These are phyloP conservation scores for Diplodus puntazzo DNA, from an alignment of 2,797 vertebrate species.

Conservation along the genomic window DNA sequence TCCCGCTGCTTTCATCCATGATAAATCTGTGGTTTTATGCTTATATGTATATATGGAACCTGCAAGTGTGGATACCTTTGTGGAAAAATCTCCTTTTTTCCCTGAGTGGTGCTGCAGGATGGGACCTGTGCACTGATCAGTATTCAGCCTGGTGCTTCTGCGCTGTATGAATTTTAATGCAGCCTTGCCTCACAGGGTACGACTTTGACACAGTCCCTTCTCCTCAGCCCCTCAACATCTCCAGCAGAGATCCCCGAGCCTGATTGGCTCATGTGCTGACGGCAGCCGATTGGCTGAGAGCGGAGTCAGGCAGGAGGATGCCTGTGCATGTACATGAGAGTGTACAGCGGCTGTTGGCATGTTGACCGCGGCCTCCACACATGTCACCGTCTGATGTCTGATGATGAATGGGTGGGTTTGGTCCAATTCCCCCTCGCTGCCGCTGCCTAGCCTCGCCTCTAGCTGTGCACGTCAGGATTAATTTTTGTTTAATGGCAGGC, in stretches of 20 bases:
- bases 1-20: slow-evolving; percentile 19
- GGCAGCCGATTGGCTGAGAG: slow-evolving; percentile 46
- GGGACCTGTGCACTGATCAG: slow-evolving; percentile 53
- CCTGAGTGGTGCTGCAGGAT: slow-evolving; percentile 44
- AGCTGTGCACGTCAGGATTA: slow-evolving; percentile 68
- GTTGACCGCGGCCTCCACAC: slow-evolving; percentile 39
- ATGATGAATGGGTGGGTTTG: slow-evolving; percentile 64
- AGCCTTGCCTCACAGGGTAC: slow-evolving; percentile 61
- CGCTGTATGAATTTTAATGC: slow-evolving; percentile 75
- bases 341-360: slow-evolving; percentile 40
- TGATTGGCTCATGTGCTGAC: slow-evolving; percentile 53
- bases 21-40: slow-evolving; percentile 18
- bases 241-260: slow-evolving; percentile 34
- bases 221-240: slow-evolving; percentile 49
- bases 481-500: slow-evolving; percentile 71
- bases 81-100: neutral
- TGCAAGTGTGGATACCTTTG: neutral
- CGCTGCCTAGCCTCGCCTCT: slow-evolving; percentile 44
- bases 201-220: slow-evolving; percentile 72
- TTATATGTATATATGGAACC: slow-evolving; percentile 35
- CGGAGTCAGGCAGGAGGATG: slow-evolving; percentile 33
- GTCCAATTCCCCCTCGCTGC: slow-evolving; percentile 45
- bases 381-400: slow-evolving; percentile 44
- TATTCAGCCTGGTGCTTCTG: slow-evolving; percentile 62
- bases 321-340: slow-evolving; percentile 36